Conservation (phyloP, 2,797 vertebrate genomes). For the Philypnodon macrostomus region DNA sequence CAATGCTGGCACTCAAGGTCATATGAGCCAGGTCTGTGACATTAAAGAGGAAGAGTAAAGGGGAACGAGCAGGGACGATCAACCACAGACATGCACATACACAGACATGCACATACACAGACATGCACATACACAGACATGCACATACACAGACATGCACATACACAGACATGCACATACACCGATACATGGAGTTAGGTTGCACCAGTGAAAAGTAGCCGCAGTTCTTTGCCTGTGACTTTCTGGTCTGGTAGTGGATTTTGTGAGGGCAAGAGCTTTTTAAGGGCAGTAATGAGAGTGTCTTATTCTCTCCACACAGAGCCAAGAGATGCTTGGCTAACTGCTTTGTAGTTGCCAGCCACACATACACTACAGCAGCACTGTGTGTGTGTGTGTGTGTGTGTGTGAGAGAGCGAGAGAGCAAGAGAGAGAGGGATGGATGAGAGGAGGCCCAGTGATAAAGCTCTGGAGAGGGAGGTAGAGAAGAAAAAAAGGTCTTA, state of each 20-base stretch:
- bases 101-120: conserved; percentile 47
- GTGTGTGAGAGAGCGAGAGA: conserved; percentile 25
- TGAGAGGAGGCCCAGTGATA: conserved; percentile 59
- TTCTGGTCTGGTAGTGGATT: conserved; percentile 48
- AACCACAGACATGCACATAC: conserved; percentile 57
- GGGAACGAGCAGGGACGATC: conserved; percentile 61
- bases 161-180: conserved; percentile 48
- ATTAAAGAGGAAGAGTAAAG: conserved; percentile 85
- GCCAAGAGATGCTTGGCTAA: conserved; percentile 92
- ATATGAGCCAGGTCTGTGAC: conserved; percentile 93
- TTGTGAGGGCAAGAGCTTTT: conserved; percentile 63
- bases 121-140: conserved; percentile 48
- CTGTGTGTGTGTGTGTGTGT: conserved; percentile 30
- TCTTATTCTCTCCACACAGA: conserved; percentile 89
- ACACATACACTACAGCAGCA: conserved; percentile 35
- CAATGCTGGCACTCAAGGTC: conserved; percentile 95
- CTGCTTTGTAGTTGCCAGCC: conserved; percentile 93
- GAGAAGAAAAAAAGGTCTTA: conserved; percentile 52
- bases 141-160: conserved; percentile 32
- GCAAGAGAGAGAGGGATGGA: conserved; percentile 14
- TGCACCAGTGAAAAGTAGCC: conserved; percentile 61
- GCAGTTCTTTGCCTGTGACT: conserved; percentile 57
- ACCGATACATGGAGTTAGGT: conserved; percentile 36
- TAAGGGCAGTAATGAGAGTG: conserved; percentile 88
- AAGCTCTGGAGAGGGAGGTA: conserved; percentile 54